These are phyloP conservation scores for Apeira syringaria DNA, from an alignment of 2,888 invertebrate genomes.

Conservation along the genomic window DNA sequence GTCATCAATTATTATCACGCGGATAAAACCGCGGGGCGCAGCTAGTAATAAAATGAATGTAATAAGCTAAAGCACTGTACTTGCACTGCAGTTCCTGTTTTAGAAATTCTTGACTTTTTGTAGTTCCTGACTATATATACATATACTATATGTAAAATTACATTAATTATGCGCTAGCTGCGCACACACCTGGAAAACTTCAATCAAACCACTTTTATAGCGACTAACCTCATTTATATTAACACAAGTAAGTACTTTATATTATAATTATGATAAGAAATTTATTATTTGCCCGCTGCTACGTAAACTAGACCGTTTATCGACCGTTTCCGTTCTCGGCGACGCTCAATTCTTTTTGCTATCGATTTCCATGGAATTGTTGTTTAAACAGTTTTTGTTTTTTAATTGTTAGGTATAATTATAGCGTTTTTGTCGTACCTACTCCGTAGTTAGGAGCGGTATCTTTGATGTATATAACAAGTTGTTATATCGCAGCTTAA, in stretches of 20 bases:
- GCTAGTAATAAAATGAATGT: no score
- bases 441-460: slow-evolving; percentile 31
- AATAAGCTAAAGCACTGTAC: no score
- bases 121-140: no score
- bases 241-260: no score
- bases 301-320: slow-evolving; percentile 61
- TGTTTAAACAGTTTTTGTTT: slow-evolving; percentile 26
- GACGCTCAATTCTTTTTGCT: slow-evolving; percentile 52
- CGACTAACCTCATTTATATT: slow-evolving; percentile 39
- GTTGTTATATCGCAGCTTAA: slow-evolving; percentile 6
- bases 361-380: slow-evolving; percentile 61
- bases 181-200: slow-evolving; percentile 59
- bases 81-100: no score
- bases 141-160: no score
- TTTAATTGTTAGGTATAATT: slow-evolving; percentile 43
- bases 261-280: slow-evolving; percentile 55
- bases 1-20: no score
- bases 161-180: slow-evolving; percentile 68
- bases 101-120: no score
- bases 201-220: slow-evolving; percentile 57
- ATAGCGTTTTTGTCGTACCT: slow-evolving; percentile 33
- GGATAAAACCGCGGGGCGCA: no score
- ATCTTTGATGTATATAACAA: slow-evolving; percentile 34
- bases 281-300: slow-evolving; percentile 44
- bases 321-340: slow-evolving; percentile 64